phyloP scores from a whole-genome alignment of 2,113 vertebrate genomes.

The Fulmarus glacialis region DNA sequence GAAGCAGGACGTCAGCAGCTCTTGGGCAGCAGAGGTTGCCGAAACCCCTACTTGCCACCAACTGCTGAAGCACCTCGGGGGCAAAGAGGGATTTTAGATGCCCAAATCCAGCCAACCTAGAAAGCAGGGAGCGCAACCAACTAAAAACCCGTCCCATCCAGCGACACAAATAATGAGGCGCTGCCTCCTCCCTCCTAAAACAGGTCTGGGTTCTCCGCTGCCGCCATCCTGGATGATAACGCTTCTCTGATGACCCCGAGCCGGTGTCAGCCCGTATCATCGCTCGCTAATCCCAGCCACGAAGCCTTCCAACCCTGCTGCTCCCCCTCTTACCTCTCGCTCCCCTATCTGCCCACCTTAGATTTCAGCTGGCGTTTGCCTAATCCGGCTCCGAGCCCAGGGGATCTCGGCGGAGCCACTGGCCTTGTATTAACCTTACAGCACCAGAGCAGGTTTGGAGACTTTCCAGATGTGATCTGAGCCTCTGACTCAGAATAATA shows the following conservation, averaged over 20 bases:
- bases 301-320: not conserved
- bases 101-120: not conserved
- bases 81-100: not conserved
- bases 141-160: not conserved
- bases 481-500: constrained; percentile 12
- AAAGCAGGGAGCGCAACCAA: not conserved
- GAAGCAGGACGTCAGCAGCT: not conserved
- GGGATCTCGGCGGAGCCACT: not conserved
- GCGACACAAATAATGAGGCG: rapidly evolving
- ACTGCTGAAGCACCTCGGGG: not conserved
- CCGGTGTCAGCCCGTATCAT: not conserved
- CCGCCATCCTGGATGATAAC: rapidly evolving
- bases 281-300: not conserved
- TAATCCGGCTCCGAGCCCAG: not conserved
- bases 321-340: not conserved
- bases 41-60: not conserved
- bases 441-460: not conserved
- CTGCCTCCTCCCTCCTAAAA: not conserved
- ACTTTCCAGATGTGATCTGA: not conserved
- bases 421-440: constrained; percentile 3
- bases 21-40: not conserved
- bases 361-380: not conserved
- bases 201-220: not conserved
- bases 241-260: rapidly evolving
- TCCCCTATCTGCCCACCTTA: not conserved